phyloP scores from a whole-genome alignment of 2,797 vertebrate species.

The Triplophysa yarkandensis region DNA sequence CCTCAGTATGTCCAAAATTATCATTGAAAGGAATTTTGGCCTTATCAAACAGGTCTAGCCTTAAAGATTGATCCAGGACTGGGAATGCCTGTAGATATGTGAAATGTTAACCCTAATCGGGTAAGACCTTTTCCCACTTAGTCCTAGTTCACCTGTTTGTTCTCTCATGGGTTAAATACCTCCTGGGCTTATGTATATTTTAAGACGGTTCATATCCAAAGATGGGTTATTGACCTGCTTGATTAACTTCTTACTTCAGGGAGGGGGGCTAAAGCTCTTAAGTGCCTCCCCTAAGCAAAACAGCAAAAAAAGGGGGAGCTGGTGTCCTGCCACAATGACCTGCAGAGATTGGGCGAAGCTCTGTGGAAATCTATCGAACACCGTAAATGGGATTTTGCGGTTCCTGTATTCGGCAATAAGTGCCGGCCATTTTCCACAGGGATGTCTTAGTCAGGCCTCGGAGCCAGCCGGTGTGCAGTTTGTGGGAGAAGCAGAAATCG shows the following conservation, averaged over 20 bases:
- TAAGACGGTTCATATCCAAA: constrained; percentile 67
- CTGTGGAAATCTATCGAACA: constrained; percentile 33
- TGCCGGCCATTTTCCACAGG: constrained; percentile 48
- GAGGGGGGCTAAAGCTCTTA: constrained; percentile 48
- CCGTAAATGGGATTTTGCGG: constrained; percentile 54
- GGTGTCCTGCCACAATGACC: constrained; percentile 9
- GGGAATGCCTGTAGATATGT: constrained; percentile 43
- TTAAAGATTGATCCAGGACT: constrained; percentile 8
- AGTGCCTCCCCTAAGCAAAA: constrained; percentile 70
- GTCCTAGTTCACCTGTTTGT: constrained; percentile 57
- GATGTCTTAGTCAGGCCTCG: constrained; percentile 12
- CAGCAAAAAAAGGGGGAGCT: constrained; percentile 1
- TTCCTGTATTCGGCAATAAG: constrained; percentile 55
- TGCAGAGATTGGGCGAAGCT: constrained; percentile 24
- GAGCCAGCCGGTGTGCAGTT: constrained; percentile 10
- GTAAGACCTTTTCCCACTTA: constrained; percentile 66
- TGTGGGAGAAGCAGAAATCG: constrained; percentile 17
- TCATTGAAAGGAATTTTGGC: too few species aligned
- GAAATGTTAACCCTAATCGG: constrained; percentile 69
- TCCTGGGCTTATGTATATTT: constrained; percentile 79
- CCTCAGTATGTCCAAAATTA: too few species aligned
- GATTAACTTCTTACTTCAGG: constrained; percentile 62
- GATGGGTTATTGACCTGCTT: constrained; percentile 69
- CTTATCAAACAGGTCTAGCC: too few species aligned
- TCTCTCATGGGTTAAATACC: constrained; percentile 63